Percentiles rank a stretch among this genome's conserved stretches.
These are phyloP conservation scores for Scolopax bukidnonensis DNA, from an alignment of 2,797 vertebrate genomes.

Conservation along the genomic window DNA sequence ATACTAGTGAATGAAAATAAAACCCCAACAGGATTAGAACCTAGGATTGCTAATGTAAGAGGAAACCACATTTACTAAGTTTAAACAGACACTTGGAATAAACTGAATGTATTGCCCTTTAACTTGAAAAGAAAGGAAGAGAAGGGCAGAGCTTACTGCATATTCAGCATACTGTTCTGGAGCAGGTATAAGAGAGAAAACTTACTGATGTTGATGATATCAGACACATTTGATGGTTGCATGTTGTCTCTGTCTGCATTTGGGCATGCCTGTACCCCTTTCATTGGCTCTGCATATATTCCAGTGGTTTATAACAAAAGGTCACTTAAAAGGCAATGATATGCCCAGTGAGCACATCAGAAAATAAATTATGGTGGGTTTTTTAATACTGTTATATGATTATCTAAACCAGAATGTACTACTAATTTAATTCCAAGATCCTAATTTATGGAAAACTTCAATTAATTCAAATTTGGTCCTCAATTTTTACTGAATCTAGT, in stretches of 20 bases:
- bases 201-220: neutral
- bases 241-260: accelerated
- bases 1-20: neutral
- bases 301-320: neutral
- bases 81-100: neutral
- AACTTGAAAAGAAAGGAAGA: neutral
- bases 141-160: neutral
- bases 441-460: neutral
- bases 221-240: neutral
- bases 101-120: neutral
- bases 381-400: accelerated
- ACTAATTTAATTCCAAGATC: neutral
- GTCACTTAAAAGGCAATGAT: neutral
- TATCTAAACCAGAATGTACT: neutral
- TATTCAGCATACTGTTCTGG: neutral
- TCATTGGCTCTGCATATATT: neutral
- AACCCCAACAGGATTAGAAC: neutral
- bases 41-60: neutral
- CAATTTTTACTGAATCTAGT: neutral
- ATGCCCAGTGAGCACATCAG: neutral
- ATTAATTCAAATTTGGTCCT: neutral
- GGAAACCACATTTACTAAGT: neutral
- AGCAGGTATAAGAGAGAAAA: neutral
- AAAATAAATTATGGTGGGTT: neutral
- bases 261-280: neutral